Base-by-base conservation (phyloP, 2,113 vertebrate species). In the Nothoprocta pentlandii region DNA sequence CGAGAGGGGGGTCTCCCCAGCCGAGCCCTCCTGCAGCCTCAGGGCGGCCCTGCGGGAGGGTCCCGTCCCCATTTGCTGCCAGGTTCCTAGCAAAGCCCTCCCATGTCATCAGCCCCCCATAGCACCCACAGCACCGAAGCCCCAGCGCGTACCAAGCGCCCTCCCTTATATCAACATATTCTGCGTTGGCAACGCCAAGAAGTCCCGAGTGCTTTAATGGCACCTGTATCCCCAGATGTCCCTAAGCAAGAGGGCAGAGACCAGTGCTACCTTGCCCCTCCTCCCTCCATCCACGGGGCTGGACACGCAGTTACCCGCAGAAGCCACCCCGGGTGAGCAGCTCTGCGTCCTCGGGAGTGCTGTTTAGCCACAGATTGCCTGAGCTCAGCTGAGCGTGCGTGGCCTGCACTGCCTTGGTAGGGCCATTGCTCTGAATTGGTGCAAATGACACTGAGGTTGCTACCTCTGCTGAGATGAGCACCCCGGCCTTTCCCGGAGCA, bases 401-500 rank as follows among this genome's bases (percentile, higher is more conserved):
- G 15, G 39, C 53, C 28, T 25, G 54, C 30, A 44, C 67, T 85
- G 46, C 30, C 4, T 2, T 34, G 23, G 34, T 15, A 49, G 39
- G 16, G 36, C 22, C 17, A 22, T 25, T 44, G 34, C 32, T 86
- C 80, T 74, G 70, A 32, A 32, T 30, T 32, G 2, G 1, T 44
- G 5, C 2, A 26, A 82, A 41, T 12, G 62, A 34, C 71, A 34
- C 54, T 66, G 0, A 61, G 46, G 20, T 59, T 56, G 49, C 36
- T 49, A 10, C 8, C 76, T 80, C 16, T 46, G 1, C 17, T 23
- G 49, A 93, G 42, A 69, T 22, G 20, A 66, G 6, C 5, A 7
- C 7, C 14, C 0, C 0, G 30, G 51, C 74, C 23, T 84, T 71
- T 34, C 26, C 1, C 80, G 56, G 42, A 23, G 32, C 0, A 0